Evolutionary conservation across 2,797 vertebrate species (phyloP), one percentile per base, ranked within the genome.

Genomic region (Hipposideros larvatus): DNA sequence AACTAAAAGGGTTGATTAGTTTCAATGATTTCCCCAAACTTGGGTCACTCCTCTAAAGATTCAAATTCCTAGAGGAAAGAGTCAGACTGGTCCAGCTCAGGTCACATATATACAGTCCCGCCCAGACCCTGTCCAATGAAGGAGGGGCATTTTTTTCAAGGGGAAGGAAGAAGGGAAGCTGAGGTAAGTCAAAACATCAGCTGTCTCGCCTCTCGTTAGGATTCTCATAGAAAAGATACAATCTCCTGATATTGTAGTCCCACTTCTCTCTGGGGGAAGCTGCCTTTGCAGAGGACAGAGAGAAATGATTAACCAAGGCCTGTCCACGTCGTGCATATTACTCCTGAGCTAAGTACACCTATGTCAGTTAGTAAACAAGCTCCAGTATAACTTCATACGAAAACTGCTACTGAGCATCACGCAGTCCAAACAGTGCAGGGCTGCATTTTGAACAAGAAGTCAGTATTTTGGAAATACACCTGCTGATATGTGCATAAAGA

Each of bases 1-100:
- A 48, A 37, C 51, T 43, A 24, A n/a, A 1, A 31, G n/a, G 0
- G 87, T 6, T 71, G 41, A 43, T 18, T 31, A 31, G 24, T 65
- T 91, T 55, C 37, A 57, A 43, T 79, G 34, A 57, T 61, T 89
- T 89, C 43, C 73, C 57, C 55, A 94, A 92, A 90, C 31, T 46
- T 61, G n/a, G 14, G 31, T 46, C 37, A 55, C 46, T 93, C 41
- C 16, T 43, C 63, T 90, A 9, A 96, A 91, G n/a, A 86, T 73
- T 34, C 4, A 86, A 13, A 55, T 82, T 82, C 22, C 34, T 82
- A 77, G 48, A 46, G 71, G 8, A 88, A 68, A 82, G 34, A 82
- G 88, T 78, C 10, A 24, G 26, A 78, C 53, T 73, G 61, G 11
- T 31, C 21, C 11, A 55, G 59, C 22, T 46, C 51, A 84, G 15